A percentile compares a stretch with the other conserved stretches of the same genome.
Conservation (phyloP, 2,797 vertebrate species). For the Rhincodon typus region DNA sequence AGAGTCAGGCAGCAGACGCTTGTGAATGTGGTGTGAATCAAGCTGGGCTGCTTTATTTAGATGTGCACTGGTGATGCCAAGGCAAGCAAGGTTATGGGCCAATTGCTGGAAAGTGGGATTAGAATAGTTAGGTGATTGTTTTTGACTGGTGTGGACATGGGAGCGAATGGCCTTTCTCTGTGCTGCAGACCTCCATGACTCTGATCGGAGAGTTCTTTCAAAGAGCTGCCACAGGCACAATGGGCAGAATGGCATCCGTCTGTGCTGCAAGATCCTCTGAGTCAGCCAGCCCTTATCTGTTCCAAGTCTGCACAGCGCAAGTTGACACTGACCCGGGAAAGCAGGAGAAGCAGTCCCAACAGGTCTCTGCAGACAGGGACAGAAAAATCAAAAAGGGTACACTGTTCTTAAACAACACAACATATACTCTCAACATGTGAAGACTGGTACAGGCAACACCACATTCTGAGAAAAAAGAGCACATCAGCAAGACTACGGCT, state of each 20-base stretch:
- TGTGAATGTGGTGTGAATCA: too few relatives aligned
- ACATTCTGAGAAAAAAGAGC: background rate
- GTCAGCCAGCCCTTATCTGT: background rate
- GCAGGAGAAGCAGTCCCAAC: background rate
- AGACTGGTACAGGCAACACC: background rate
- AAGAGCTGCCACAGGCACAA: background rate
- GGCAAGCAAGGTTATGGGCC: too few relatives aligned
- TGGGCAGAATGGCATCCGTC: background rate
- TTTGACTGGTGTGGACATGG: too few relatives aligned
- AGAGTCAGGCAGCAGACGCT: too few relatives aligned
- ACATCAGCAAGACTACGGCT: background rate
- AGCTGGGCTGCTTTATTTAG: too few relatives aligned
- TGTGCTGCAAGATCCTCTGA: background rate
- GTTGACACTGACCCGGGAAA: background rate
- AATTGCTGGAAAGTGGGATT: too few relatives aligned
- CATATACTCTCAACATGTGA: background rate
- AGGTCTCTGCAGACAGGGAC: background rate
- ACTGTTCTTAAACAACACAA: background rate
- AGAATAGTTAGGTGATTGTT: too few relatives aligned
- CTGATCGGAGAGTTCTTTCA: background rate
- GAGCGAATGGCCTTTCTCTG: too few relatives aligned
- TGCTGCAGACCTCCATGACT: background rate
- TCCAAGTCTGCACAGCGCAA: background rate
- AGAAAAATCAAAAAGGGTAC: background rate
- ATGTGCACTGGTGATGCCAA: too few relatives aligned